phyloP scores from a whole-genome alignment of 2,888 invertebrate genomes.

The Acanthosoma haemorrhoidale region DNA sequence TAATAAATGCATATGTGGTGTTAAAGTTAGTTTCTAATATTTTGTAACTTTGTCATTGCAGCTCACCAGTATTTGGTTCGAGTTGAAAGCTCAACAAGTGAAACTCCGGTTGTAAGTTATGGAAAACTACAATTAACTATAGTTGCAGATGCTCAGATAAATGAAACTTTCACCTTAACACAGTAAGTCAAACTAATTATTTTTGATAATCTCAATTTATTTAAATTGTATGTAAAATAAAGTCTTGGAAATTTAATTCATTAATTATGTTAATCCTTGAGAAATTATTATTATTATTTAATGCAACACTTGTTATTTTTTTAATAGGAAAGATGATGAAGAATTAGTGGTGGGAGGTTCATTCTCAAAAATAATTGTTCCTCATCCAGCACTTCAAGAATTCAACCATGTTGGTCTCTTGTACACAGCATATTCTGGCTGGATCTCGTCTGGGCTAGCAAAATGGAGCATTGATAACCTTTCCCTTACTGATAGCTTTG shows the following conservation, averaged over 20 bases:
- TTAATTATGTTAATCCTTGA: background rate
- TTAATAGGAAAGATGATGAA: constrained; percentile 67
- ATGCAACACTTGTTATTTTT: no score
- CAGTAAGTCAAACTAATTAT: constrained; percentile 54
- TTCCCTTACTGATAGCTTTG: constrained; percentile 76
- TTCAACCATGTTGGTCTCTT: constrained; percentile 67
- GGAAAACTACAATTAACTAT: constrained; percentile 69
- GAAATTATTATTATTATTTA: no score
- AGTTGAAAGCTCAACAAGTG: constrained; percentile 66
- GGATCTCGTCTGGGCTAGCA: constrained; percentile 78
- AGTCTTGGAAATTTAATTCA: background rate
- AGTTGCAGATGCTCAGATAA: constrained; percentile 72
- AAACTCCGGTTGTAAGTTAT: constrained; percentile 61
- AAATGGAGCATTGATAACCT: constrained; percentile 78
- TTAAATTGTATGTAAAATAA: background rate
- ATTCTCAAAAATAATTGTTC: constrained; percentile 76
- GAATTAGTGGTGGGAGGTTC: constrained; percentile 65
- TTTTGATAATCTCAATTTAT: background rate
- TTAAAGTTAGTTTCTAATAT: no score
- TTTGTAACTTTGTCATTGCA: constrained; percentile 46
- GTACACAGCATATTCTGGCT: constrained; percentile 84
- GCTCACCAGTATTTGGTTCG: constrained; percentile 84
- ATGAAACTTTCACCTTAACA: constrained; percentile 84
- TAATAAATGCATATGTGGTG: no score
- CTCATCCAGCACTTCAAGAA: constrained; percentile 77